Conservation (phyloP, 2,113 vertebrate genomes). For the Epinephelus moara region DNA sequence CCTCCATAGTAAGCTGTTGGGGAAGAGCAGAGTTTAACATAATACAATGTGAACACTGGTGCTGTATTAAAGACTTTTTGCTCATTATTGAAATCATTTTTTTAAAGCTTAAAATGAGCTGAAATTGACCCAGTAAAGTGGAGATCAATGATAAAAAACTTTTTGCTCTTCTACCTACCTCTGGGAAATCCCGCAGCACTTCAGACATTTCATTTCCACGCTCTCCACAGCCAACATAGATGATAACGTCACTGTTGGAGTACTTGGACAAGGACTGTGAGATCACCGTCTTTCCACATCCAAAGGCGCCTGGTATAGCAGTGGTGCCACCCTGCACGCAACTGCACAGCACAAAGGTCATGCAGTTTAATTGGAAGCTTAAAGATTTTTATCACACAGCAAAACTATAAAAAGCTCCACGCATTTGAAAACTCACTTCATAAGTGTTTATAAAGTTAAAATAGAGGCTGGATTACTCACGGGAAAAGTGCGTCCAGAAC, state of each 20-base stretch:
- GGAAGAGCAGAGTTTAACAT: not conserved
- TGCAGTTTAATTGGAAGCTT: accelerated
- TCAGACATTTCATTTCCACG: conserved; percentile 99
- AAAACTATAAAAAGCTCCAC: not conserved
- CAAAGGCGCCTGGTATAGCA: conserved; percentile 97
- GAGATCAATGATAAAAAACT: not conserved
- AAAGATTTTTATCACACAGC: not conserved
- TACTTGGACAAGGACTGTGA: conserved; percentile 98
- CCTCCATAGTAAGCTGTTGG: conserved; percentile 94
- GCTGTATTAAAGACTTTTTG: not conserved
- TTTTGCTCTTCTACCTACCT: conserved; percentile 85
- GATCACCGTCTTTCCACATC: conserved; percentile 99
- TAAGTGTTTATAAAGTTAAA: not conserved
- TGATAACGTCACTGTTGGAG: conserved; percentile 97
- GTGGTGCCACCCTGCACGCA: conserved; percentile 98
- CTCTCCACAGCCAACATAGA: conserved; percentile 98
- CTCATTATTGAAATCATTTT: not conserved
- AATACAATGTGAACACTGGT: not conserved
- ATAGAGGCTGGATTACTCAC: conserved; percentile 82
- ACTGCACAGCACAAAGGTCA: conserved; percentile 60
- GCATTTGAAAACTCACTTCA: not conserved
- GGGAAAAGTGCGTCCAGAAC: conserved; percentile 97
- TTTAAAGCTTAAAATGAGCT: not conserved
- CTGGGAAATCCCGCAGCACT: conserved; percentile 97
- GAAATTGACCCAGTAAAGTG: not conserved